phyloP scores from a whole-genome alignment of 1,140 invertebrate genomes.

The Bradynema listronoti region DNA sequence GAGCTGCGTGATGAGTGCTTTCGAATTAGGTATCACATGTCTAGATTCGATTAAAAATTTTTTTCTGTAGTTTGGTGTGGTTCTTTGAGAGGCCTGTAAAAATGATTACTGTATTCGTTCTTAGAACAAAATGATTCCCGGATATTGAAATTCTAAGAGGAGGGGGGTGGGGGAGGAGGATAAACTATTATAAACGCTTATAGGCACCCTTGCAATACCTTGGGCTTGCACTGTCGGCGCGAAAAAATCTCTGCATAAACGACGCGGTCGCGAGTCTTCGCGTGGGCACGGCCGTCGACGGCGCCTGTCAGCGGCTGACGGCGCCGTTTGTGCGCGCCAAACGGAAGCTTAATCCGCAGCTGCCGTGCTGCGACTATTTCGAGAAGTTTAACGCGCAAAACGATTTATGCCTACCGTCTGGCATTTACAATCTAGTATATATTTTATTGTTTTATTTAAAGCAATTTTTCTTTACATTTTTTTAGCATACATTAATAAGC shows the following conservation, averaged over 20 bases:
- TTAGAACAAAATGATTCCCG: no score
- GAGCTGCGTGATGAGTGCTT: no score
- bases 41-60: no score
- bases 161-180: no score
- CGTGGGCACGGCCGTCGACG: slow-evolving; percentile 93
- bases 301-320: slow-evolving; percentile 86
- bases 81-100: no score
- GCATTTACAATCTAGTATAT: slow-evolving; percentile 77
- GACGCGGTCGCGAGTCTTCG: slow-evolving; percentile 68
- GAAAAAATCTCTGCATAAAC: slow-evolving; percentile 97
- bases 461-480: background rate
- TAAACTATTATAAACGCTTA: no score
- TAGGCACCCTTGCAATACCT: slow-evolving; percentile 64
- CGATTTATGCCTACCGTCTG: slow-evolving; percentile 76
- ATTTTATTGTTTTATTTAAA: slow-evolving; percentile 16
- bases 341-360: slow-evolving; percentile 60
- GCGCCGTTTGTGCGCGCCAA: slow-evolving; percentile 82
- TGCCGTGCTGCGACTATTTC: slow-evolving; percentile 79
- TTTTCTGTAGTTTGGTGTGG: no score
- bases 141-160: no score
- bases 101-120: no score
- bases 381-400: slow-evolving; percentile 84
- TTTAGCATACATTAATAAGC: slow-evolving; percentile 2
- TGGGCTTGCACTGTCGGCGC: slow-evolving; percentile 82
- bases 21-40: no score